Base-by-base conservation (phyloP, 1,140 invertebrate species). In the Pteromalus puparum region DNA sequence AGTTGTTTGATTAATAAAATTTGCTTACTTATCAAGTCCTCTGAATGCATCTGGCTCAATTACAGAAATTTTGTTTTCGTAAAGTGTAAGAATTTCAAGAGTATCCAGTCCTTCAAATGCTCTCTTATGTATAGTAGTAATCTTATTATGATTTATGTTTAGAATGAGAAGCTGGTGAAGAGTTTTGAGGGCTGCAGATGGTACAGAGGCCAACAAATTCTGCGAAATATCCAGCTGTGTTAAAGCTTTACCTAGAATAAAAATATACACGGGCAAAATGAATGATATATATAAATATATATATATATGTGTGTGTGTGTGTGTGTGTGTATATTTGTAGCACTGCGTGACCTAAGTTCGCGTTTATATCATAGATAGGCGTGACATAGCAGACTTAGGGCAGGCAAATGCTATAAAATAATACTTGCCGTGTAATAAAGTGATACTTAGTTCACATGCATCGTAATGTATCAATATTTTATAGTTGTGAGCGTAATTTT, bases 131-230 rank as follows among this genome's bases (percentile, higher is more conserved):
- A 98, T 94, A 73, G 94, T 95, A 21, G 93, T 95, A 87, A 97
- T 96, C 89, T 96, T 97, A 90, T 98, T 98, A 91, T 97, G 96
- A 91, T 98, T 98, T 92, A 98, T 95, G 91, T 98, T 98, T 21
- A 98, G 93, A 87, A 98, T 97, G 65, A 97, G 94, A 81, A 98
- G 94, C 88, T 96, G 95, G 90, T 97, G 96, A 48, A 98, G 95
- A 89, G 95, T 95, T 88, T 95, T 95, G 83, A 98, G 94, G 1
- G 97, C 97, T 48, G 94, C 92, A 0, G 97, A 97, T n/a, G 97
- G 97, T 61, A 97, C 96, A 18, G 94, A 94, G 80, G 93, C 94
- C 86, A 98, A 92, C 75, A 95, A 95, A 92, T 98, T 98, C 87
- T 97, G 95, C 1, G 96, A 97, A 48, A 97, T 95, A 89, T 97